Percentiles rank a stretch among this genome's conserved stretches.
phyloP scores from a whole-genome alignment of 53 echinoderm and acorn worm species.

The Hippasteria phrygiana region DNA sequence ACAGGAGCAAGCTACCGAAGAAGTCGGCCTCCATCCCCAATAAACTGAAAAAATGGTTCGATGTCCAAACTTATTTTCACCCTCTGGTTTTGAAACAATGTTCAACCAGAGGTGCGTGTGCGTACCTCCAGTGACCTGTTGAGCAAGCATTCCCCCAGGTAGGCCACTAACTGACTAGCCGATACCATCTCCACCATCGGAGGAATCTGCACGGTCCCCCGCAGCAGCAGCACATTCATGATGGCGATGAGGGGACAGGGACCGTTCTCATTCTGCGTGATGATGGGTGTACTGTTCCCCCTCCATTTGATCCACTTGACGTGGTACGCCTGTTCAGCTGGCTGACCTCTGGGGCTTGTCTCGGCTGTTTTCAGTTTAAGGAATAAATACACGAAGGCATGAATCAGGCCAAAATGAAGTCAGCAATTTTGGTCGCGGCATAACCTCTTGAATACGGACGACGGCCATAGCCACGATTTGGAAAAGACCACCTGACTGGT shows the following conservation, averaged over 20 bases:
- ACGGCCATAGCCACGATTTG: too few species aligned
- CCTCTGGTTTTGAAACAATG: too few species aligned
- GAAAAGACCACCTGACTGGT: too few species aligned
- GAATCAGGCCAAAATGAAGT: too few species aligned
- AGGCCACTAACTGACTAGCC: constrained; percentile 87
- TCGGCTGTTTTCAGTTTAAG: neutral
- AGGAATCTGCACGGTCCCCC: constrained; percentile 84
- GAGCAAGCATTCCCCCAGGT: constrained; percentile 90
- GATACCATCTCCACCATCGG: constrained; percentile 93
- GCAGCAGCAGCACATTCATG: constrained; percentile 86
- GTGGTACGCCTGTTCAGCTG: constrained; percentile 85
- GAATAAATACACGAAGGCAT: too few species aligned
- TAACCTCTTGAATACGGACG: too few species aligned
- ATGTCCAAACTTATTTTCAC: too few species aligned
- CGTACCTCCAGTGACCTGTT: constrained; percentile 86
- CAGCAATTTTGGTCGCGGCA: too few species aligned
- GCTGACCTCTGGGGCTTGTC: constrained; percentile 40
- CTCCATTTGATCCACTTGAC: constrained; percentile 95
- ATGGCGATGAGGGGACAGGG: constrained; percentile 97
- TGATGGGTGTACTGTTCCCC: constrained; percentile 84
- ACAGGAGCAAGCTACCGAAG: too few species aligned
- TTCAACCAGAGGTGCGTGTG: too few species aligned
- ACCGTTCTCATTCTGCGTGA: constrained; percentile 98
- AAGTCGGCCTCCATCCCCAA: too few species aligned
- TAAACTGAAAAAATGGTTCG: too few species aligned